Conservation (phyloP, 2,888 invertebrate species). For the Drosophila putrida region DNA sequence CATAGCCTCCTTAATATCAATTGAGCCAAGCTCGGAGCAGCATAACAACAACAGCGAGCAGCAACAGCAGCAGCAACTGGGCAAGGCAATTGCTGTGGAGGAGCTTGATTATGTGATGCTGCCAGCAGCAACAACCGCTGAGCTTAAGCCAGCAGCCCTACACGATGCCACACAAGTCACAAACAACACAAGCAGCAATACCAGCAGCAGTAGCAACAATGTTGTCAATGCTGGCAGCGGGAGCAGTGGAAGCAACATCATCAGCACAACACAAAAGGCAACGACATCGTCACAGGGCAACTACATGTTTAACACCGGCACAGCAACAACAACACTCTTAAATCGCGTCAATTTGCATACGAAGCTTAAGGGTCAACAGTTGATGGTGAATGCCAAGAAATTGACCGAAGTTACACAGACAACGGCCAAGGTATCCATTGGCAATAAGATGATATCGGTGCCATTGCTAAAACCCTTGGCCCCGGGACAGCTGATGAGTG, state of each 20-base stretch:
- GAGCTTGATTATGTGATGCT: conserved; percentile 67
- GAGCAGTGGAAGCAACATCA: conserved; percentile 1
- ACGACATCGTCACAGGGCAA: conserved; percentile 10
- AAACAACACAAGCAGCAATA: conserved; percentile 33
- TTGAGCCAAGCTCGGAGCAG: conserved; percentile 56
- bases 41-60: conserved; percentile 28
- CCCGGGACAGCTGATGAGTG: conserved; percentile 50
- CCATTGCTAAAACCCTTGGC: conserved; percentile 84
- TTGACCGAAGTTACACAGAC: conserved; percentile 87
- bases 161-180: conserved; percentile 33
- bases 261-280: conserved; percentile 19
- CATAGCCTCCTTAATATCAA: conserved; percentile 70
- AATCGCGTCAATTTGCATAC: conserved; percentile 68
- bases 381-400: conserved; percentile 79
- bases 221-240: conserved; percentile 18
- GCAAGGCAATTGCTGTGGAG: conserved; percentile 50
- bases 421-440: conserved; percentile 86
- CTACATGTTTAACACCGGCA: conserved; percentile 60
- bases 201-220: conserved; percentile 19
- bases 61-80: conserved; percentile 26
- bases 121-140: conserved; percentile 62
- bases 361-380: conserved; percentile 73
- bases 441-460: conserved; percentile 85
- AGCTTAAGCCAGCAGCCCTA: conserved; percentile 45
- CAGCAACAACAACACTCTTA: conserved; percentile 50